These are phyloP conservation scores for Trypoxylus dichotomus DNA, from an alignment of 1,140 invertebrate genomes.

Conservation along the genomic window DNA sequence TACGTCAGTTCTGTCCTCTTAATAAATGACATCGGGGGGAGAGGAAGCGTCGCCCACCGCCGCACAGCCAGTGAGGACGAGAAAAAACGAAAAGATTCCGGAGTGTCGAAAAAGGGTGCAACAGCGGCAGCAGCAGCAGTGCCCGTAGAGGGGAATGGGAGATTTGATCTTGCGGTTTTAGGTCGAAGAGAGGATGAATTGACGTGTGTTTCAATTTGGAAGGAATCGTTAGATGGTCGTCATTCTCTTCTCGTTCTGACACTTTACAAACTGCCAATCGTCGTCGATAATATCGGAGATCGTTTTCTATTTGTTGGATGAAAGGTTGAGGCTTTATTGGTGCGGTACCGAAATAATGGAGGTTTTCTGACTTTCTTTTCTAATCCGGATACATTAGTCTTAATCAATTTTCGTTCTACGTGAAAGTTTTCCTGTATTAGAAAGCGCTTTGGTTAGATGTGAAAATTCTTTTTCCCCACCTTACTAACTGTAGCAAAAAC, in stretches of 20 bases:
- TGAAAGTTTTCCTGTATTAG: no score
- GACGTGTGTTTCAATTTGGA: constrained; percentile 23
- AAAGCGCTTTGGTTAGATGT: no score
- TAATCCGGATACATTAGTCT: no score
- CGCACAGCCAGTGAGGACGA: neutral
- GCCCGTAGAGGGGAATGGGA: neutral
- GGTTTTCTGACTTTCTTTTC: no score
- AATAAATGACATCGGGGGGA: neutral
- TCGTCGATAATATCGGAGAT: neutral
- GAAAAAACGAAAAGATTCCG: neutral
- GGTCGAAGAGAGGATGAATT: neutral
- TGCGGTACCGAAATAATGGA: no score
- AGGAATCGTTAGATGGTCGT: neutral
- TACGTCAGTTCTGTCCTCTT: neutral
- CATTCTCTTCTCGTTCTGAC: neutral
- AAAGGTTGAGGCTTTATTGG: neutral
- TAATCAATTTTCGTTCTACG: no score
- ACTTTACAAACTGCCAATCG: constrained; percentile 16
- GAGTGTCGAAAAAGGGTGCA: neutral
- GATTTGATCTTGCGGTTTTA: neutral
- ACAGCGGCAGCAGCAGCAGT: neutral
- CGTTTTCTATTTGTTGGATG: neutral
- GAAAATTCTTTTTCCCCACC: no score
- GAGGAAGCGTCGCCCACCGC: neutral
- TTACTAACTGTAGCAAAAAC: no score